Conservation (phyloP, 2,113 vertebrate species). For the Myiozetetes cayanensis region DNA sequence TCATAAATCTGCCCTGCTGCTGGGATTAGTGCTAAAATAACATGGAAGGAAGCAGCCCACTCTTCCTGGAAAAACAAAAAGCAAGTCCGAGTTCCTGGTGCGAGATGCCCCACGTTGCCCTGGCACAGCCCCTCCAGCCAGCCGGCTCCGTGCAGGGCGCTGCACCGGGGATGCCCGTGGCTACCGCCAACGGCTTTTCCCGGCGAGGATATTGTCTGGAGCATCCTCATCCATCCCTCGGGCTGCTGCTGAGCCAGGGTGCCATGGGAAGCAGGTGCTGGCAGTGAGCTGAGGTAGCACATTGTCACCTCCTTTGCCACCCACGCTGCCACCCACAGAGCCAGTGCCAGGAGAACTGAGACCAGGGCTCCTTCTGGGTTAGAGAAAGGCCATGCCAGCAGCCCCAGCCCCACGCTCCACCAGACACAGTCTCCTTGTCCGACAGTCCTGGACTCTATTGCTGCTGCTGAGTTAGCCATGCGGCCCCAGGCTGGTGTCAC, state of each 20-base stretch:
- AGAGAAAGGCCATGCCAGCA: not conserved
- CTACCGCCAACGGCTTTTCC: not conserved
- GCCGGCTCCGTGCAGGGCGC: fast-evolving
- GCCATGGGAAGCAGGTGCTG: not conserved
- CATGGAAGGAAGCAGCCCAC: not conserved
- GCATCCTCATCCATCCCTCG: not conserved
- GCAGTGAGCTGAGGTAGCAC: constrained; percentile 12
- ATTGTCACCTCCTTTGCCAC: not conserved
- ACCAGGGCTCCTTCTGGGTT: not conserved
- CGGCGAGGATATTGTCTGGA: not conserved
- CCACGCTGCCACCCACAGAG: not conserved
- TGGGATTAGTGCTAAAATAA: not conserved
- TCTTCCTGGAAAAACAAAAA: not conserved
- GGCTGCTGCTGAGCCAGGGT: fast-evolving
- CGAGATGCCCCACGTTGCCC: not conserved
- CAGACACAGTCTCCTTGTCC: fast-evolving
- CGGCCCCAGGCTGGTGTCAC: fast-evolving
- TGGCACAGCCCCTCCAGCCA: not conserved
- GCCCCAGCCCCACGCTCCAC: too few relatives aligned
- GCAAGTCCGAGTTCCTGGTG: fast-evolving
- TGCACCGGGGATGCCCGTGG: not conserved
- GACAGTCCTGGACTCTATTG: not conserved
- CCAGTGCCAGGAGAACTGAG: not conserved
- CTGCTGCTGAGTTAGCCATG: not conserved
- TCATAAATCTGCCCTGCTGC: not conserved